phyloP scores from a whole-genome alignment of 2,113 vertebrate species.

The Dromaius novaehollandiae region DNA sequence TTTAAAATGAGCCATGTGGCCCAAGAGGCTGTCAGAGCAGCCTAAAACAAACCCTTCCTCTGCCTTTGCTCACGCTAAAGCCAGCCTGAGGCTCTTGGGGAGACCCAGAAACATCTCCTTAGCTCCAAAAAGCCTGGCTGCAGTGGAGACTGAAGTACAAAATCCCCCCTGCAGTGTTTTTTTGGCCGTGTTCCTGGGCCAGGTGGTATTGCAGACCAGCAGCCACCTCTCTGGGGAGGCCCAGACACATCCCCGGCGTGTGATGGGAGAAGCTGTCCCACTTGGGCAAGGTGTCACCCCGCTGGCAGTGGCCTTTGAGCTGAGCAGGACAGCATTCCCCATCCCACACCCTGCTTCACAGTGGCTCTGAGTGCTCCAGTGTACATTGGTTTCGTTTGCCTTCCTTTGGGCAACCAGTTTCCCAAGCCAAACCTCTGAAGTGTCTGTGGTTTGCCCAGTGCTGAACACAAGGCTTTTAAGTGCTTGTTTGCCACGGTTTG shows the following conservation, averaged over 20 bases:
- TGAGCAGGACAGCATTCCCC: rapidly evolving
- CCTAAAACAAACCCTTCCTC: background rate
- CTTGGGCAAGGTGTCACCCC: background rate
- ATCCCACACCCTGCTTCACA: rapidly evolving
- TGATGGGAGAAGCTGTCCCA: background rate
- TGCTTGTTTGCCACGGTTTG: background rate
- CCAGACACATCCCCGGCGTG: background rate
- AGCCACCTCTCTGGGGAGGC: background rate
- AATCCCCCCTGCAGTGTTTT: background rate
- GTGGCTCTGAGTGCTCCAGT: background rate
- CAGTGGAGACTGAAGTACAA: background rate
- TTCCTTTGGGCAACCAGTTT: rapidly evolving
- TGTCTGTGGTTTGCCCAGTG: background rate
- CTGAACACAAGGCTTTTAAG: background rate
- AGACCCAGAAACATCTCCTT: background rate
- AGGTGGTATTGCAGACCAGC: background rate
- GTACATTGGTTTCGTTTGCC: background rate
- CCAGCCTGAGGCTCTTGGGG: background rate
- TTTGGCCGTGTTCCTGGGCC: background rate
- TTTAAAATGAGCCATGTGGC: background rate
- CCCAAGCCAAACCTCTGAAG: background rate
- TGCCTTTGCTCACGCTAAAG: background rate
- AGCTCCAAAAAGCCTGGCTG: background rate
- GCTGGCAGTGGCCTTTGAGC: rapidly evolving
- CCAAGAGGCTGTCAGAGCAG: background rate